phyloP scores from a whole-genome alignment of 2,888 invertebrate genomes.

The Oxycera nigricornis region DNA sequence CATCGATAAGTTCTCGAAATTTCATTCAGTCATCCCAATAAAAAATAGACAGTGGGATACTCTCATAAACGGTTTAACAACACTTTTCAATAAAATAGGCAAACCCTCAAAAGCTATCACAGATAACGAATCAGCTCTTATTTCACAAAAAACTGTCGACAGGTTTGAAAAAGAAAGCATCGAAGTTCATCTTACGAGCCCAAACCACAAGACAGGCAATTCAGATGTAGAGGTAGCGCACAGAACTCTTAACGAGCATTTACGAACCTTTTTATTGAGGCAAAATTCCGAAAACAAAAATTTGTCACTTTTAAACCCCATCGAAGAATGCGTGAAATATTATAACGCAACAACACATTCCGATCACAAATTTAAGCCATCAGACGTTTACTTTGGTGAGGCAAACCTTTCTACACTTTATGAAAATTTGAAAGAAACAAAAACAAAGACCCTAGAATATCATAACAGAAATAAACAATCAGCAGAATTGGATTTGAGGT shows the following conservation, averaged over 20 bases:
- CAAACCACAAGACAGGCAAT: conserved; percentile 26
- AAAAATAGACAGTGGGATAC: background rate
- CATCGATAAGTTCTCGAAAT: conserved; percentile 1
- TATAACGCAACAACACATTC: background rate
- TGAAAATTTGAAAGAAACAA: background rate
- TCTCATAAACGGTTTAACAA: background rate
- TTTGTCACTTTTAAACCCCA: background rate
- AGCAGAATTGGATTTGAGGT: background rate
- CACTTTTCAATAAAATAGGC: conserved; percentile 6
- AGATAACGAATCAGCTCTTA: background rate
- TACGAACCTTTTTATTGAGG: background rate
- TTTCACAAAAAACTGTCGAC: background rate
- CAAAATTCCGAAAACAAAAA: conserved; percentile 1
- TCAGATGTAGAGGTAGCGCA: conserved; percentile 19
- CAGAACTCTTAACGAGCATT: conserved; percentile 10
- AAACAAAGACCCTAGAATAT: background rate
- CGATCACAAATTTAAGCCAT: background rate
- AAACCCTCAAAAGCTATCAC: background rate
- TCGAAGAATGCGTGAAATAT: conserved; percentile 4
- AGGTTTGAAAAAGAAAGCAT: background rate
- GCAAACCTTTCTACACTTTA: background rate
- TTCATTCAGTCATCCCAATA: background rate
- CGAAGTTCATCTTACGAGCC: background rate
- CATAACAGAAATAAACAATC: background rate
- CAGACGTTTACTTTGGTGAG: background rate